phyloP scores from a whole-genome alignment of 1,140 invertebrate genomes.

The Euura saliciscinereae region DNA sequence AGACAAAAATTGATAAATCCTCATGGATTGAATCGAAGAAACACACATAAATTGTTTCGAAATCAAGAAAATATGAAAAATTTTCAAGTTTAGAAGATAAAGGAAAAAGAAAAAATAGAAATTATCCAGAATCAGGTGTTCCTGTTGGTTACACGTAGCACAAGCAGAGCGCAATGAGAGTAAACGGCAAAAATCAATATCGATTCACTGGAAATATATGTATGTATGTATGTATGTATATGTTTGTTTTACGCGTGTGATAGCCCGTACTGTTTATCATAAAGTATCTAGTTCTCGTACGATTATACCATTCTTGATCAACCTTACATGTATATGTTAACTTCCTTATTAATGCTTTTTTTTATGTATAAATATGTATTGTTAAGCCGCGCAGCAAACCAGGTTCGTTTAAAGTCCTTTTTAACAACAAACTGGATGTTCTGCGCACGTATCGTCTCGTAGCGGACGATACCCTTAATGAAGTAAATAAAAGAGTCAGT shows the following conservation, averaged over 20 bases:
- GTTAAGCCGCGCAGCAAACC: constrained; percentile 52
- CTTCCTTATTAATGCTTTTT: constrained; percentile 54
- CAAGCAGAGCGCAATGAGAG: constrained; percentile 16
- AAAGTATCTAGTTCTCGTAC: constrained; percentile 57
- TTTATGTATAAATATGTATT: constrained; percentile 61
- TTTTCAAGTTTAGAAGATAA: neutral
- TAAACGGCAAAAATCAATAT: constrained; percentile 59
- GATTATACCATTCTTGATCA: constrained; percentile 59
- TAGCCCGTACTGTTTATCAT: constrained; percentile 49
- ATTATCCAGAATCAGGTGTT: neutral
- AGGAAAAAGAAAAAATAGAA: neutral
- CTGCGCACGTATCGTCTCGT: constrained; percentile 30
- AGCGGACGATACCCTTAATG: constrained; percentile 24
- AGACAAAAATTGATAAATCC: neutral
- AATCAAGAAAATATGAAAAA: too few relatives aligned
- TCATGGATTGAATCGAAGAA: neutral
- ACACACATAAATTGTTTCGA: too few relatives aligned
- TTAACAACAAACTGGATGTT: constrained; percentile 49
- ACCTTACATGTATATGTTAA: constrained; percentile 58
- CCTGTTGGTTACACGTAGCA: neutral
- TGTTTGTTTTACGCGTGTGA: constrained; percentile 49
- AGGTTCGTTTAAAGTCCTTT: constrained; percentile 50
- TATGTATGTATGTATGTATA: constrained; percentile 36
- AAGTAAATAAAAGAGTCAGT: constrained; percentile 54
- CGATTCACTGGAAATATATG: constrained; percentile 50